Conservation (phyloP, 2,113 vertebrate species). For the Cricetomys ansorgei region DNA sequence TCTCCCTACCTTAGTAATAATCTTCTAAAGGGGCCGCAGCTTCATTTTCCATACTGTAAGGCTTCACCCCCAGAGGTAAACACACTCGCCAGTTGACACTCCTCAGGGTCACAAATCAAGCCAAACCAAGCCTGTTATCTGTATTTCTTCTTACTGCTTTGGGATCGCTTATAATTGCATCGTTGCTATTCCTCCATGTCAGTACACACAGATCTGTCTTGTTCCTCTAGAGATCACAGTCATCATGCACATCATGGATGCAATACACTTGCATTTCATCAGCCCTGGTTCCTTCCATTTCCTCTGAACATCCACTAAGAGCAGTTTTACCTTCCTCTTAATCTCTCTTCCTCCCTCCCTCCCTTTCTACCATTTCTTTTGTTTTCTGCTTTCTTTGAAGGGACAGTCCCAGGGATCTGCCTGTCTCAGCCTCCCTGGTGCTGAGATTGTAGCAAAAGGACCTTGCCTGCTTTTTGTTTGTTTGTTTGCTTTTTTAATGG, state of each 20-base stretch:
- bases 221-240: not conserved
- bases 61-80: too few relatives aligned
- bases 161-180: not conserved
- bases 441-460: not conserved
- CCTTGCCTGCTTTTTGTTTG: not conserved
- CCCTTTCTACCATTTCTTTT: not conserved
- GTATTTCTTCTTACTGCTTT: not conserved
- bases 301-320: not conserved
- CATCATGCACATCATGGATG: too few relatives aligned
- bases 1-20: too few relatives aligned
- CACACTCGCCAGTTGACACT: not conserved
- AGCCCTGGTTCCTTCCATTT: not conserved
- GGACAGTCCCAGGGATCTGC: not conserved
- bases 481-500: not conserved
- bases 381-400: not conserved
- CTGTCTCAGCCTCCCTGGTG: not conserved
- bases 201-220: not conserved
- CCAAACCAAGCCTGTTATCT: not conserved
- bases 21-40: not conserved
- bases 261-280: not conserved
- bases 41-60: not conserved
- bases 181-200: not conserved
- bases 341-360: too few relatives aligned
- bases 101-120: not conserved
- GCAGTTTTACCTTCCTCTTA: not conserved